Evolutionary conservation across 1,140 invertebrate genomes (phyloP).

Genomic region (Spodoptera frugiperda): DNA sequence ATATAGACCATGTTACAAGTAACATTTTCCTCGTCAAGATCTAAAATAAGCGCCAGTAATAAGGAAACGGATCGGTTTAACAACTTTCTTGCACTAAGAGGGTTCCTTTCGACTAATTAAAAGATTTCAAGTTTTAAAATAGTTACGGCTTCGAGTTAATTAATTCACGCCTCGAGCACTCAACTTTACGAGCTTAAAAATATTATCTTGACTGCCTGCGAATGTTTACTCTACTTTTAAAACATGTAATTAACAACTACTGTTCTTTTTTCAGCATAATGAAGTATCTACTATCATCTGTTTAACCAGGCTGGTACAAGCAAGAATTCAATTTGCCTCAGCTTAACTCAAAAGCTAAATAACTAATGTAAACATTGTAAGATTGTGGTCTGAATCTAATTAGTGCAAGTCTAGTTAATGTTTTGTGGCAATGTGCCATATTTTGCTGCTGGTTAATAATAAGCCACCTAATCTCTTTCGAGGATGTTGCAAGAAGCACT

Average conservation of each 20-base stretch:
- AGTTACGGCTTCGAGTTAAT: slow-evolving; percentile 41
- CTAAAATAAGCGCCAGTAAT: slow-evolving; percentile 10
- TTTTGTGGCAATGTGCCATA: slow-evolving; percentile 13
- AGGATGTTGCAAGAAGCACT: slow-evolving; percentile 10
- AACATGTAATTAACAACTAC: slow-evolving; percentile 25
- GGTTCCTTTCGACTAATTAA: slow-evolving; percentile 43
- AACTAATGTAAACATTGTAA: not conserved
- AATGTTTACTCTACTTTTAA: slow-evolving; percentile 44
- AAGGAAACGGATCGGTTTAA: slow-evolving; percentile 31
- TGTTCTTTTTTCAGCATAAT: slow-evolving; percentile 8
- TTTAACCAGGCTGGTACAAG: not conserved
- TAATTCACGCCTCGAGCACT: slow-evolving; percentile 42
- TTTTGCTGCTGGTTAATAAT: slow-evolving; percentile 21
- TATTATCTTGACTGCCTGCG: slow-evolving; percentile 42
- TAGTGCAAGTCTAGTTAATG: slow-evolving; percentile 26
- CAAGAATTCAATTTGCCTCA: not conserved
- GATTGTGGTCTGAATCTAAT: slow-evolving; percentile 23
- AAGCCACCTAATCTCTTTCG: slow-evolving; percentile 24
- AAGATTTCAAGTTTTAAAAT: slow-evolving; percentile 49
- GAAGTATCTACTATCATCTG: slow-evolving; percentile 8
- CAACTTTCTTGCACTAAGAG: slow-evolving; percentile 31
- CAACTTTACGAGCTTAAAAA: slow-evolving; percentile 38
- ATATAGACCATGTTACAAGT: not conserved
- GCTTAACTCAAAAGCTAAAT: slow-evolving; percentile 9
- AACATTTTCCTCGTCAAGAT: slow-evolving; percentile 1